Evolutionary conservation across 1,140 invertebrate genomes (phyloP).

Genomic region (Anastrepha obliqua): DNA sequence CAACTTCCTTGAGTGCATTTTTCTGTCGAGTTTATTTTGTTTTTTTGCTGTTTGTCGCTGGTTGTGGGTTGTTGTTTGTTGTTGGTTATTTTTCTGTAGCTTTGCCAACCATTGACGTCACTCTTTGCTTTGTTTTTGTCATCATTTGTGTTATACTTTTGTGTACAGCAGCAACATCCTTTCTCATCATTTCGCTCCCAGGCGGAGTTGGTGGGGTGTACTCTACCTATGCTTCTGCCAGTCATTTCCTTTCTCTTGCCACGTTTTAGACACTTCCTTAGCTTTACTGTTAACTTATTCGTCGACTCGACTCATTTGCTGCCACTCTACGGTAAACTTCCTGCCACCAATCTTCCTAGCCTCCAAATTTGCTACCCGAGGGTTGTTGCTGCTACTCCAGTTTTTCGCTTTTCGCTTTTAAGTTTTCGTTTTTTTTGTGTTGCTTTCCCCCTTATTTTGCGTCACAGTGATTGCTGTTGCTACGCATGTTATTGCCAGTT

Average conservation of each 20-base stretch:
- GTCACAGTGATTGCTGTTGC: neutral
- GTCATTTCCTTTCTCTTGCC: too few species aligned
- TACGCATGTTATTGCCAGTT: slow-evolving; percentile 1
- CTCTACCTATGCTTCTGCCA: too few species aligned
- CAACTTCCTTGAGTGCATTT: slow-evolving; percentile 45
- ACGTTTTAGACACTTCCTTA: neutral
- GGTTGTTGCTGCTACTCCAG: neutral
- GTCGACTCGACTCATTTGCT: neutral
- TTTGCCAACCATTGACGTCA: neutral
- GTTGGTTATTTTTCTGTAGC: neutral
- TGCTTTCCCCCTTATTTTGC: neutral
- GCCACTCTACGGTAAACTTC: neutral
- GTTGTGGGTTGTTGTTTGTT: neutral
- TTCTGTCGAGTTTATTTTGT: slow-evolving; percentile 15
- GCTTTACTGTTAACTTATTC: neutral
- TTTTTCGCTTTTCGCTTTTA: neutral
- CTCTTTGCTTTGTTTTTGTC: neutral
- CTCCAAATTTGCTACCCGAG: neutral
- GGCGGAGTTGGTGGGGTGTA: too few species aligned
- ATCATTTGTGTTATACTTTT: neutral
- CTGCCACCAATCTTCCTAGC: neutral
- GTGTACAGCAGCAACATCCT: slow-evolving; percentile 1
- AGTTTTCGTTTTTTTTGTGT: too few species aligned
- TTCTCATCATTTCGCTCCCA: too few species aligned
- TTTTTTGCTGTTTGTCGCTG: neutral